Conservation (phyloP, 2,797 vertebrate species). For the Centroberyx gerrardi region DNA sequence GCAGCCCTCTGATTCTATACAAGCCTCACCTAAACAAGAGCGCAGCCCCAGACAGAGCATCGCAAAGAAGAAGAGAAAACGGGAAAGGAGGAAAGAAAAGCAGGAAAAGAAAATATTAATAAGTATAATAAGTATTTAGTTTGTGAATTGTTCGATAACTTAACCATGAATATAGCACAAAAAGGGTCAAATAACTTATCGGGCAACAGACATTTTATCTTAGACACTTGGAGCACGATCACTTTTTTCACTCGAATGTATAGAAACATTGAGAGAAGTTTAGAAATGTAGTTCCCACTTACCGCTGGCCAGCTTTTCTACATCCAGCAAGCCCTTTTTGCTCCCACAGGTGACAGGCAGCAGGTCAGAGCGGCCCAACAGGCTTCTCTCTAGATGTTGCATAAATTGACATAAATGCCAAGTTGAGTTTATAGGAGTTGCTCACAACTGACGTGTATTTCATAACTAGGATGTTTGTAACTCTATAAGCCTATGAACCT, state of each 20-base stretch:
- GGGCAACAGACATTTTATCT: no score
- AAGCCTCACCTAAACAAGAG: conserved; percentile 49
- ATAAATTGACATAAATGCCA: not conserved
- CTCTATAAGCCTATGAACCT: no score
- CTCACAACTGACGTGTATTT: not conserved
- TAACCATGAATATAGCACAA: no score
- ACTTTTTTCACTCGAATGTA: no score
- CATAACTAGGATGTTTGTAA: no score
- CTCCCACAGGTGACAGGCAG: conserved; percentile 65
- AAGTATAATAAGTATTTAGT: no score
- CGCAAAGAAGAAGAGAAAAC: not conserved
- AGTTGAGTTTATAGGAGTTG: not conserved
- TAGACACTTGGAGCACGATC: no score
- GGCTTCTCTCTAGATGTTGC: conserved; percentile 15
- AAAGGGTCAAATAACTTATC: no score
- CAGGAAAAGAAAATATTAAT: no score
- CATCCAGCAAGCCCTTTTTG: conserved; percentile 56
- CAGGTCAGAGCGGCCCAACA: not conserved
- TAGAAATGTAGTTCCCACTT: not conserved
- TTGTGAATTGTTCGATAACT: no score
- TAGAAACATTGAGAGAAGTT: not conserved
- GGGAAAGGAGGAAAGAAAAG: not conserved
- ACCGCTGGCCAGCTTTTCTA: conserved; percentile 47
- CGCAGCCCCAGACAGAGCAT: not conserved
- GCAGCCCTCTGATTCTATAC: conserved; percentile 8